Conservation (phyloP, 2,797 vertebrate species). For the Loriculus beryllinus region DNA sequence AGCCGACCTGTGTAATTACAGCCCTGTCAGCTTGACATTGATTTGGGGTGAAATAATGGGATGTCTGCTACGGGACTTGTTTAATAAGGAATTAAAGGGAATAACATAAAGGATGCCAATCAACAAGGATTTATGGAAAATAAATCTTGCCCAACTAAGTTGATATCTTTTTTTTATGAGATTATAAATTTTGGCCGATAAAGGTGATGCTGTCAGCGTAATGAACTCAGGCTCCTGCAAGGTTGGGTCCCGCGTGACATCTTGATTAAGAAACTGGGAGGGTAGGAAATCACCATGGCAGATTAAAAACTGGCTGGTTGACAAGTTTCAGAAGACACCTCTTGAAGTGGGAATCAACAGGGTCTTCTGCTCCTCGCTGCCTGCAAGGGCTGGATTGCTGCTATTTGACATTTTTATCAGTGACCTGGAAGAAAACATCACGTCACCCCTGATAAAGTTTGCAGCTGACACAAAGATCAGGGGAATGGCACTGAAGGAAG, state of each 20-base stretch:
- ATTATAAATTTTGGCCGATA: constrained; percentile 49
- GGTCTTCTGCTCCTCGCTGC: background rate
- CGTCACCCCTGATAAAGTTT: background rate
- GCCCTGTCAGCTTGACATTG: constrained; percentile 36
- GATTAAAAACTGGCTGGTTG: background rate
- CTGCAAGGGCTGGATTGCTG: background rate
- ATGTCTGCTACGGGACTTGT: constrained; percentile 37
- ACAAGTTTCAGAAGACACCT: constrained; percentile 1
- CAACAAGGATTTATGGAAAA: constrained; percentile 48
- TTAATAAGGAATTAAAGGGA: constrained; percentile 63
- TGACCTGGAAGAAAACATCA: constrained; percentile 21
- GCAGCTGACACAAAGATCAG: background rate
- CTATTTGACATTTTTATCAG: constrained; percentile 13
- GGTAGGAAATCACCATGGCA: background rate
- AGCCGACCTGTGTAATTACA: constrained; percentile 59
- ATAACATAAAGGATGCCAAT: constrained; percentile 55
- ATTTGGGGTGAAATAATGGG: constrained; percentile 54
- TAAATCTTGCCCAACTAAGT: constrained; percentile 24
- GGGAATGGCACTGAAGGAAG: background rate
- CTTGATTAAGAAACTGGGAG: constrained; percentile 58
- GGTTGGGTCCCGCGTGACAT: background rate
- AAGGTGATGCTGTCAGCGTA: background rate
- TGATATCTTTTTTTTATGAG: constrained; percentile 57
- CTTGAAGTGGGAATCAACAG: background rate
- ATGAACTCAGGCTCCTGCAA: background rate